Evolutionary conservation across 2,888 invertebrate species (phyloP).

Genomic region (Perdita meconis): DNA sequence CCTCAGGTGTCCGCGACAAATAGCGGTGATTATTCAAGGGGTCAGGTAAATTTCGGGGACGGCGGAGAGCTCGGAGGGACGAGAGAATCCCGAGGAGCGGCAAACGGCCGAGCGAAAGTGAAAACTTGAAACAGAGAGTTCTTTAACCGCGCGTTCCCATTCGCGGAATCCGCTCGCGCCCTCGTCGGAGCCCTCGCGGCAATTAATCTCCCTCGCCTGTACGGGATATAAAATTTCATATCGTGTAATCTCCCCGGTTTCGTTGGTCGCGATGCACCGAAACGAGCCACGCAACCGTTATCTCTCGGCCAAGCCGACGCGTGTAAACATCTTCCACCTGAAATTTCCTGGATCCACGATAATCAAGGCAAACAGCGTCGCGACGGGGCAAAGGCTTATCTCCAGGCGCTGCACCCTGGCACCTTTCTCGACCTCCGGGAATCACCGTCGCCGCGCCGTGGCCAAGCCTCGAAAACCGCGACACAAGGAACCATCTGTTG

Average conservation of each 20-base stretch:
- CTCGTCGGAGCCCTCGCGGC: neutral
- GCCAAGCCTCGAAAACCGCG: neutral
- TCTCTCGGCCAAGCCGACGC: slow-evolving; percentile 34
- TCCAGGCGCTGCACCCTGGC: slow-evolving; percentile 3
- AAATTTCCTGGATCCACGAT: slow-evolving; percentile 59
- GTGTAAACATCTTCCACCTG: slow-evolving; percentile 64
- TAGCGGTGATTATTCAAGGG: slow-evolving; percentile 59
- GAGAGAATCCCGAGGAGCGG: neutral
- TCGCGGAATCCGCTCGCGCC: slow-evolving; percentile 33
- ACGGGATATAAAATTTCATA: slow-evolving; percentile 43
- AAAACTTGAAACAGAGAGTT: slow-evolving; percentile 30
- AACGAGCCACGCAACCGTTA: slow-evolving; percentile 41
- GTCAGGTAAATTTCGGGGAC: slow-evolving; percentile 49
- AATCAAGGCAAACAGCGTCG: slow-evolving; percentile 71
- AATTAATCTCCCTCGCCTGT: slow-evolving; percentile 40
- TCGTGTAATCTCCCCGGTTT: slow-evolving; percentile 20
- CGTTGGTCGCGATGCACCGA: slow-evolving; percentile 11
- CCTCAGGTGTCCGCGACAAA: slow-evolving; percentile 43
- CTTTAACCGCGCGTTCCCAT: slow-evolving; percentile 8
- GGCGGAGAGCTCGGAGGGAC: neutral
- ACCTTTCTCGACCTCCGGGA: slow-evolving; percentile 15
- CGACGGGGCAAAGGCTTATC: slow-evolving; percentile 45
- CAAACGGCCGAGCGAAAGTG: slow-evolving; percentile 38
- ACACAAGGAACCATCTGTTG: slow-evolving; percentile 34
- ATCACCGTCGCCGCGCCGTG: neutral